Percentiles rank a stretch among this genome's conserved stretches.
Evolutionary conservation across 1,140 invertebrate species (phyloP).

Genomic region (Heliconius himera): DNA sequence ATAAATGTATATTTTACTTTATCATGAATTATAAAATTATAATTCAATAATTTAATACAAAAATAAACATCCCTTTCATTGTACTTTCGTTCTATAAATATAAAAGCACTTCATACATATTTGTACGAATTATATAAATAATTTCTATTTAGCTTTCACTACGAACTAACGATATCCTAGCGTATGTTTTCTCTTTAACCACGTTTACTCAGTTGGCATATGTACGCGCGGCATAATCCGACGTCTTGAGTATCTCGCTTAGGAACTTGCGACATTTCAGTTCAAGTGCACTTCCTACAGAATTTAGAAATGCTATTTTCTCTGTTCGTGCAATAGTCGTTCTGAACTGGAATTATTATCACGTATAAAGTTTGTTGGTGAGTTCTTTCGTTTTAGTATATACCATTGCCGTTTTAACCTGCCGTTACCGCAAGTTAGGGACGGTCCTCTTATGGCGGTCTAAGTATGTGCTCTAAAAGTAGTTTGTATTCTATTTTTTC

Average conservation of each 20-base stretch:
- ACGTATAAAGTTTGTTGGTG: conserved; percentile 24
- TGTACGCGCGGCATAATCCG: conserved; percentile 25
- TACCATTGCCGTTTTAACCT: background rate
- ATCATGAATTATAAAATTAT: too few relatives aligned
- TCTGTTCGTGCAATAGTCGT: conserved; percentile 26
- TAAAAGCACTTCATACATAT: background rate
- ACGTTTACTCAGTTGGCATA: conserved; percentile 12
- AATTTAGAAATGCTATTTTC: conserved; percentile 33
- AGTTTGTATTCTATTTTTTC: background rate
- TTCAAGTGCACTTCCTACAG: conserved; percentile 27
- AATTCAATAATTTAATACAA: too few relatives aligned
- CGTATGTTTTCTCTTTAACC: conserved; percentile 20
- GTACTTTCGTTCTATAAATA: background rate
- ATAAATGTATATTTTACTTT: too few relatives aligned
- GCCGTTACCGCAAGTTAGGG: background rate
- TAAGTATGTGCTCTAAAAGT: background rate
- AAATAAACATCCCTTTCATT: background rate
- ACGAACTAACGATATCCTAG: conserved; percentile 2
- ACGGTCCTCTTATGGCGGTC: background rate
- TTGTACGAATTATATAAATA: background rate
- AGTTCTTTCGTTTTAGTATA: conserved; percentile 21
- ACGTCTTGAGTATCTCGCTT: conserved; percentile 27
- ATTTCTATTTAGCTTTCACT: background rate
- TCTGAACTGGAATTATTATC: conserved; percentile 29
- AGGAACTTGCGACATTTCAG: conserved; percentile 27